A percentile compares a stretch with the other conserved stretches of the same genome.
phyloP scores from a whole-genome alignment of 2,888 invertebrate species.

The Allygus modestus region DNA sequence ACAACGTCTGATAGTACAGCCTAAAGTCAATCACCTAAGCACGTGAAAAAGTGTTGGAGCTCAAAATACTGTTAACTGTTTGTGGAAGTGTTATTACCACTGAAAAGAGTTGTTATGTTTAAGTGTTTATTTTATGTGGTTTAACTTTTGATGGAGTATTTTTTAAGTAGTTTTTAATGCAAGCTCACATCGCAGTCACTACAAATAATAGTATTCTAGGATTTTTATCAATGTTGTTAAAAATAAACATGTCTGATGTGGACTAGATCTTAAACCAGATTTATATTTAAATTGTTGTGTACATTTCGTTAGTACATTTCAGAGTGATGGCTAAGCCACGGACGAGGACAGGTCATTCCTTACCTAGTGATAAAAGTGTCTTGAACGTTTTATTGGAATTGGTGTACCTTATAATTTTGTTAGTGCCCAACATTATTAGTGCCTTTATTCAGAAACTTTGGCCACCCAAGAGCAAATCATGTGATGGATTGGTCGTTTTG shows the following conservation, averaged over 20 bases:
- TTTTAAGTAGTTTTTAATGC: too few relatives aligned
- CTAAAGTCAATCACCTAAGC: not conserved
- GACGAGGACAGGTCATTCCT: not conserved
- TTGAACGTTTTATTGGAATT: not conserved
- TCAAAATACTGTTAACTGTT: not conserved
- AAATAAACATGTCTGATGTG: too few relatives aligned
- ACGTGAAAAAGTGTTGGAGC: not conserved
- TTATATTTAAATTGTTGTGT: too few relatives aligned
- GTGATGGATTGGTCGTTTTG: slow-evolving; percentile 66
- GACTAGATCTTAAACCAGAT: too few relatives aligned
- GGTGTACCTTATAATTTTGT: not conserved
- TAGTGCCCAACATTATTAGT: slow-evolving; percentile 35
- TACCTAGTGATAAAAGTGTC: not conserved
- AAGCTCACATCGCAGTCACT: not conserved
- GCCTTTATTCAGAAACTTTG: slow-evolving; percentile 14
- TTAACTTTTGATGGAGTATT: too few relatives aligned
- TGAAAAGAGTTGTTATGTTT: too few relatives aligned
- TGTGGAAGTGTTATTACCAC: not conserved
- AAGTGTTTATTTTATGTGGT: too few relatives aligned
- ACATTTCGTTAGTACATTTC: not conserved
- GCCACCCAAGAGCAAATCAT: slow-evolving; percentile 63
- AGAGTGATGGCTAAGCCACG: not conserved
- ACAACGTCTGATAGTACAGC: slow-evolving; percentile 2
- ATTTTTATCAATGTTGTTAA: too few relatives aligned
- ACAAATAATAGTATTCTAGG: not conserved